Evolutionary conservation across 2,113 vertebrate species (phyloP), one percentile per base, ranked within the genome.

Genomic region (Acrocephalus arundinaceus): DNA sequence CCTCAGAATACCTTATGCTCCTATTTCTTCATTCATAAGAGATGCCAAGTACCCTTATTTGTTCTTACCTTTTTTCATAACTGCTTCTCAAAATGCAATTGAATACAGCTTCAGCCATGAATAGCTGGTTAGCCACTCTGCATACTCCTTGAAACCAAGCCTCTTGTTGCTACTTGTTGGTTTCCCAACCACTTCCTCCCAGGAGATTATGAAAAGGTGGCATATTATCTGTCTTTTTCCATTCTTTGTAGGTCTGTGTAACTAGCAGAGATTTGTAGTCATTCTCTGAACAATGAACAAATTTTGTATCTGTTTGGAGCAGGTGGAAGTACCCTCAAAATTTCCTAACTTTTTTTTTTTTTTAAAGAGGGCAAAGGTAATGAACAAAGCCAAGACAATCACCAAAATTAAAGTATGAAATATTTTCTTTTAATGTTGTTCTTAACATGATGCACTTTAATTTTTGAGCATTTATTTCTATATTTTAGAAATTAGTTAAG

Each of bases 81-180:
- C 28, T 46, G 15, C 3, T 86, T 75, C 66, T 79, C 30, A 75
- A 66, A 79, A 37, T 54, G 13, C 20, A 58, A 20, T 0, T 65
- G 21, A 89, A 48, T 43, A 21, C 15, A 91, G 27, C 11, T n/a
- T 58, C 68, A 89, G 45, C 25, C 20, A 31, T 7, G 13, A 62
- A n/a, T 18, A 45, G 37, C 54, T 86, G 15, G 8, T 20, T 20
- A 58, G 3, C 2, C 49, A 19, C 31, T 43, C 17, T 19, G 4
- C 48, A 58, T n/a, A 15, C 27, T 55, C 62, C 48, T 72, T 49
- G 24, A 79, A 79, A 54, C 7, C 12, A 63, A 48, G 4, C 18
- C 9, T 87, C 30, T 30, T n/a, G 4, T 7, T 39, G 16, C 22
- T 65, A 7, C 9, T 58, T 62, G 15, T 23, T 0, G 0, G 12